Evolutionary conservation across 1,140 invertebrate genomes (phyloP).

Genomic region (Diorhabda sublineata): DNA sequence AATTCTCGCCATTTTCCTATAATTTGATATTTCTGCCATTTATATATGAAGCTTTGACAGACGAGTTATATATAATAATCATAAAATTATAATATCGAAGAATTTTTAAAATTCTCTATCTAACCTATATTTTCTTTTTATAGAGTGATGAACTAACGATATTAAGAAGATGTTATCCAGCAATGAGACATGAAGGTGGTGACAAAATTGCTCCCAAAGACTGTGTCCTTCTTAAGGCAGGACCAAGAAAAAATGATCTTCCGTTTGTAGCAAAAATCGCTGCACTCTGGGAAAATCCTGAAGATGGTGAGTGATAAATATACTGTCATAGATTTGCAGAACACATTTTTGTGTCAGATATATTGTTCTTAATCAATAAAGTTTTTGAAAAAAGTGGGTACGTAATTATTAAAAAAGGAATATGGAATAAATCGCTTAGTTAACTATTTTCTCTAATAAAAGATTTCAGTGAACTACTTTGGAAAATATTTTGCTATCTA

Average conservation of each 20-base stretch:
- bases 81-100: no score
- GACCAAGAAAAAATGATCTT: conserved; percentile 76
- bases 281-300: conserved; percentile 89
- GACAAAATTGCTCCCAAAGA: conserved; percentile 83
- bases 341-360: conserved; percentile 2
- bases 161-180: conserved; percentile 76
- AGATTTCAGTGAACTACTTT: no score
- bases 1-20: no score
- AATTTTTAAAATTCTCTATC: no score
- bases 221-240: conserved; percentile 83
- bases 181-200: conserved; percentile 75
- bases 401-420: not conserved
- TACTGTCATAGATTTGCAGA: not conserved
- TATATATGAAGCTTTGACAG: no score
- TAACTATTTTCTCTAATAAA: no score
- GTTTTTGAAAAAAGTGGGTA: conserved; percentile 23
- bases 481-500: no score
- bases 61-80: no score
- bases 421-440: no score
- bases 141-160: conserved; percentile 78
- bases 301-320: conserved; percentile 64
- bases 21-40: no score
- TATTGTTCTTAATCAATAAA: no score
- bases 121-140: conserved; percentile 31
- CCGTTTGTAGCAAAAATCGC: conserved; percentile 93